Conservation (phyloP, 2,113 vertebrate species). For the Alces alces region DNA sequence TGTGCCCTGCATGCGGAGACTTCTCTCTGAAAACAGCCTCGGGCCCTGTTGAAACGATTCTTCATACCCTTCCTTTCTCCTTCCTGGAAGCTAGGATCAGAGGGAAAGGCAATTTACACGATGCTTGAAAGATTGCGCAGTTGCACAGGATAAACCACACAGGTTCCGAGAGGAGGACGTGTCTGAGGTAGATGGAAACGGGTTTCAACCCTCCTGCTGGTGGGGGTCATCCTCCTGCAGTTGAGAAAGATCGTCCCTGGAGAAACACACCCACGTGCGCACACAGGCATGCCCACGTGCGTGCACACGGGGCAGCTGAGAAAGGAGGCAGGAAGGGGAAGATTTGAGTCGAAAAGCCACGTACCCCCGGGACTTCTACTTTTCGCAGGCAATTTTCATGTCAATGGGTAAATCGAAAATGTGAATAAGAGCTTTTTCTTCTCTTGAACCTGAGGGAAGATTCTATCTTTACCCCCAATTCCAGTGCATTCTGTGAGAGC, state of each 20-base stretch:
- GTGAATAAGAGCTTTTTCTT: slow-evolving; percentile 56
- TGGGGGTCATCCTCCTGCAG: not conserved
- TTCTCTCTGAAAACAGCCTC: slow-evolving; percentile 7
- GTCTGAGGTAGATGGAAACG: not conserved
- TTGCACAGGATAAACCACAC: not conserved
- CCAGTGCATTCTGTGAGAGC: slow-evolving; percentile 35
- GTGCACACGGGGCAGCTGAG: not conserved
- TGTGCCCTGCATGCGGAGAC: not conserved
- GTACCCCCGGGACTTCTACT: slow-evolving; percentile 16
- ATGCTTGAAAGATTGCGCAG: not conserved
- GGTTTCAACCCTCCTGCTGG: not conserved
- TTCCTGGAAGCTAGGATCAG: slow-evolving; percentile 12
- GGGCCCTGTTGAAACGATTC: not conserved
- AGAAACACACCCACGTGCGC: not conserved
- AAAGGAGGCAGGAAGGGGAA: slow-evolving; percentile 36
- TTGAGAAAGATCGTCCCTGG: slow-evolving; percentile 13
- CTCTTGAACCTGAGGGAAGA: slow-evolving; percentile 38
- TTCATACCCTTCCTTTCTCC: not conserved
- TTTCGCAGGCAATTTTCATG: slow-evolving; percentile 53
- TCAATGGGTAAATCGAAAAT: slow-evolving; percentile 53
- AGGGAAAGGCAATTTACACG: not conserved
- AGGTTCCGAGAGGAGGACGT: not conserved
- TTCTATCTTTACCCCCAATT: slow-evolving; percentile 57
- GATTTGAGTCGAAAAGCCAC: not conserved
- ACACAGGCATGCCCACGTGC: not conserved